A percentile compares a stretch with the other conserved stretches of the same genome.
Evolutionary conservation across 2,113 vertebrate species (phyloP).

Genomic region (Apaloderma vittatum): DNA sequence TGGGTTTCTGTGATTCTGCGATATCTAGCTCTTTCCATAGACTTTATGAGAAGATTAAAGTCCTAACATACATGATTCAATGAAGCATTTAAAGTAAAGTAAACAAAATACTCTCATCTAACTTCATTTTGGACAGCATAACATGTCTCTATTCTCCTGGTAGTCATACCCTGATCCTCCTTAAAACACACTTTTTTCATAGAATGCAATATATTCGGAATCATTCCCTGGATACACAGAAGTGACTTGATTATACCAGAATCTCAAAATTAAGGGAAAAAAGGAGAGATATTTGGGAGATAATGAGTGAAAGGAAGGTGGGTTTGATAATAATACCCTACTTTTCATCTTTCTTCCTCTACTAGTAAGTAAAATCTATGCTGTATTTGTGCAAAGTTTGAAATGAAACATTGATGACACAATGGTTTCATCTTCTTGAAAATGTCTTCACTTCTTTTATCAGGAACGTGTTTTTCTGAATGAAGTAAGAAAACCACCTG

Average conservation of each 20-base stretch:
- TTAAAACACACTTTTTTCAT: not conserved
- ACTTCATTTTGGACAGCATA: fast-evolving
- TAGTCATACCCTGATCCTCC: not conserved
- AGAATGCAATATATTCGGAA: not conserved
- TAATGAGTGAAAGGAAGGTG: not conserved
- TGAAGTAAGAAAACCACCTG: not conserved
- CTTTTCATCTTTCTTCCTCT: not conserved
- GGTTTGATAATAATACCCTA: not conserved
- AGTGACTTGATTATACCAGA: not conserved
- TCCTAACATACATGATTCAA: not conserved
- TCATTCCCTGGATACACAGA: not conserved
- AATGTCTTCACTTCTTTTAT: not conserved
- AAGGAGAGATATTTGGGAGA: not conserved
- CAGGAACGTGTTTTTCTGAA: not conserved
- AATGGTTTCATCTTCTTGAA: not conserved
- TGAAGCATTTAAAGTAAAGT: not conserved
- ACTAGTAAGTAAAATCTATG: not conserved
- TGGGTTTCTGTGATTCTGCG: too few relatives aligned
- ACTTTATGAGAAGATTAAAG: not conserved
- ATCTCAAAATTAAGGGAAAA: not conserved
- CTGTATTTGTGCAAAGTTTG: not conserved
- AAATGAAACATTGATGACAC: not conserved
- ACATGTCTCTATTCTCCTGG: not conserved
- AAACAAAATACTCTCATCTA: not conserved
- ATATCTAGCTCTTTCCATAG: not conserved